Percentiles rank a stretch among this genome's conserved stretches.
Conservation (phyloP, 2,888 invertebrate species). For the Mythimna pallens region DNA sequence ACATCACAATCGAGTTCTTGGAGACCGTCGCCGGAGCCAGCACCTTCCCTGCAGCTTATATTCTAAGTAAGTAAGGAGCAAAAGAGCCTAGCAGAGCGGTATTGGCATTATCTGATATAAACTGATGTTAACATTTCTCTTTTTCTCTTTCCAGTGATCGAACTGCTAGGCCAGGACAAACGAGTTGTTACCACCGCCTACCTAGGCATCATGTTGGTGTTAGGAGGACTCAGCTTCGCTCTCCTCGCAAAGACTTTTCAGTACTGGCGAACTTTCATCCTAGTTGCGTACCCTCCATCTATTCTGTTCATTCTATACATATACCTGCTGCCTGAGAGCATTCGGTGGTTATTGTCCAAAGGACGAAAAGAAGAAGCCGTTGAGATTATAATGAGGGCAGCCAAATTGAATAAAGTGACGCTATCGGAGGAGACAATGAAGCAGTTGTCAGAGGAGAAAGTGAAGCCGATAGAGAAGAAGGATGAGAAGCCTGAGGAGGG, state of each 20-base stretch:
- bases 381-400: constrained; percentile 91
- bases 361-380: constrained; percentile 92
- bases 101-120: not conserved
- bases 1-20: constrained; percentile 90
- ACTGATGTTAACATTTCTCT: not conserved
- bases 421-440: constrained; percentile 84
- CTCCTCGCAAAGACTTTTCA: constrained; percentile 92
- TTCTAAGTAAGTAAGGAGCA: constrained; percentile 79
- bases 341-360: constrained; percentile 94
- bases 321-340: constrained; percentile 94
- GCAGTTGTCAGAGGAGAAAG: constrained; percentile 83
- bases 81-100: no score
- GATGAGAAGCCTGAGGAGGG: constrained; percentile 69
- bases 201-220: constrained; percentile 89
- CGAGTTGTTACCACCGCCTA: constrained; percentile 85
- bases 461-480: constrained; percentile 73
- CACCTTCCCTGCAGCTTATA: constrained; percentile 91
- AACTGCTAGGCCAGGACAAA: constrained; percentile 85
- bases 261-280: constrained; percentile 93
- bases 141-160: constrained; percentile 80
- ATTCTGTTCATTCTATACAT: constrained; percentile 92
- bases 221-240: constrained; percentile 93
- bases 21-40: constrained; percentile 91
- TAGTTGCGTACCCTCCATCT: constrained; percentile 93
- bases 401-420: constrained; percentile 91